A percentile compares a stretch with the other conserved stretches of the same genome.
These are phyloP conservation scores for Pseudorasbora parva DNA, from an alignment of 2,113 vertebrate species.

Conservation along the genomic window DNA sequence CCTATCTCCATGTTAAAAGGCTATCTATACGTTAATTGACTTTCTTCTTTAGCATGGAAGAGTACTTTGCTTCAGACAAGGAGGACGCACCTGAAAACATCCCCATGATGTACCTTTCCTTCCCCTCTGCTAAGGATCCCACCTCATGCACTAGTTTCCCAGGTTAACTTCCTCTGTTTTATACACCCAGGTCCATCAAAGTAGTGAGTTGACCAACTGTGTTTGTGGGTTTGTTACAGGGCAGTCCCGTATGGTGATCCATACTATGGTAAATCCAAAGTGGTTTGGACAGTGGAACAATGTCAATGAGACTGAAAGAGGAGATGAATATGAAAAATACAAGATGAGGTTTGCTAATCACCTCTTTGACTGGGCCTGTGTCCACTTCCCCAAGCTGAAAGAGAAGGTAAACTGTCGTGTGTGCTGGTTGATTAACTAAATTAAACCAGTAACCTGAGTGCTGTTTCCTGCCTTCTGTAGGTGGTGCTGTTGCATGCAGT, in stretches of 20 bases:
- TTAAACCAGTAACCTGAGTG: no score
- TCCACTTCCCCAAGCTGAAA: not conserved
- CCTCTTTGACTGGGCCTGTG: constrained; percentile 34
- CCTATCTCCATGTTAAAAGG: not conserved
- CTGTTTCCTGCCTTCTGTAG: no score
- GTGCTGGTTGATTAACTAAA: not conserved
- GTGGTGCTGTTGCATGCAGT: no score
- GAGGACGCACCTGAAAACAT: not conserved
- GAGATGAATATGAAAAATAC: not conserved
- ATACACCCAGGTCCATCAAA: no score
- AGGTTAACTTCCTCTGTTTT: not conserved
- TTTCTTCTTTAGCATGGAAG: not conserved
- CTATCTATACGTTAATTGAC: not conserved
- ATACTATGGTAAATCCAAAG: constrained; percentile 10
- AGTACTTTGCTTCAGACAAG: not conserved
- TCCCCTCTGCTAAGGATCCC: constrained; percentile 39
- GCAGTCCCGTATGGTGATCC: constrained; percentile 13
- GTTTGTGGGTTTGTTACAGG: not conserved
- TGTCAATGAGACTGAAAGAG: not conserved
- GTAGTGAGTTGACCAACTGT: not conserved
- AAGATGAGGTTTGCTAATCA: constrained; percentile 31
- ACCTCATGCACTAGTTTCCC: not conserved
- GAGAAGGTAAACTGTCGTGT: not conserved
- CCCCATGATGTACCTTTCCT: constrained; percentile 10
- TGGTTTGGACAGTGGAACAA: constrained; percentile 26